Evolutionary conservation across 2,797 vertebrate species (phyloP).

Genomic region (Molossus molossus): DNA sequence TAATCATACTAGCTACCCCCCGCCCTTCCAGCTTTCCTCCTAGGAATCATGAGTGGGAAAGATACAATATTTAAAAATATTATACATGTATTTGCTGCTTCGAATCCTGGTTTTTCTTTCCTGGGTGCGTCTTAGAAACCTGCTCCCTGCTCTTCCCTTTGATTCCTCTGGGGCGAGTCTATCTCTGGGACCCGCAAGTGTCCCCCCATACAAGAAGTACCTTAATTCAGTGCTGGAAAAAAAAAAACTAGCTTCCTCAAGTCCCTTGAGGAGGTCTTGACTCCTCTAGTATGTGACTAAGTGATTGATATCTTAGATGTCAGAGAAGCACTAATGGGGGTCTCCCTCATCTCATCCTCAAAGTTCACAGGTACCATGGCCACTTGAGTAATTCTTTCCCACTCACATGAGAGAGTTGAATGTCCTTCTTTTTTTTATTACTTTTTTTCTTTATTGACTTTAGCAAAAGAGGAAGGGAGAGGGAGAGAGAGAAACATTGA

Average conservation of each 20-base stretch:
- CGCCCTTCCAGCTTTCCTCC: background rate
- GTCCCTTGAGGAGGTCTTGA: background rate
- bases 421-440: background rate
- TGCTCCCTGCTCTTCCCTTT: background rate
- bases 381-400: background rate
- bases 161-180: background rate
- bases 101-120: background rate
- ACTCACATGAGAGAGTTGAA: background rate
- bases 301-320: background rate
- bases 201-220: background rate
- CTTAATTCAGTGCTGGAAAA: background rate
- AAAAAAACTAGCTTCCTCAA: background rate
- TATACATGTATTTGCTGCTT: background rate
- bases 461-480: too few species aligned
- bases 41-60: background rate
- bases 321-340: background rate
- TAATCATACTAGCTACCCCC: background rate
- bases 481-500: too few species aligned
- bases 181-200: background rate
- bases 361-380: background rate
- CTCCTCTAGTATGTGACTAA: background rate
- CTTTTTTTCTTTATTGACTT: too few species aligned
- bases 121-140: background rate
- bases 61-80: background rate
- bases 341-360: background rate